Conservation (phyloP, 2,888 invertebrate genomes). For the Scaptomyza parva region DNA sequence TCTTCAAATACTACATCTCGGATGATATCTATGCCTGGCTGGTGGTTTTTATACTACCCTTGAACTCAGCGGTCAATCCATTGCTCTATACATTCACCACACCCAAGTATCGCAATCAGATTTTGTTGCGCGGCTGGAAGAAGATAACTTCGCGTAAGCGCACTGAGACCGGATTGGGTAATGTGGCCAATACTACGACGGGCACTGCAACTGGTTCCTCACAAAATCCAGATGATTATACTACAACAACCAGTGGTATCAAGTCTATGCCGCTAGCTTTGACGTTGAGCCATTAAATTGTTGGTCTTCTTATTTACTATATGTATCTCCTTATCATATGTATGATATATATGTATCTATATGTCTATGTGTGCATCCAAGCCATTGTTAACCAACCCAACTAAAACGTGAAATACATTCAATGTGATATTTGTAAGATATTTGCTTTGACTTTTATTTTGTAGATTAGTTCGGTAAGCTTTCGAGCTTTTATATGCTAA, state of each 20-base stretch:
- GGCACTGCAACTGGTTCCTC: constrained; percentile 82
- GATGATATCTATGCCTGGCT: constrained; percentile 88
- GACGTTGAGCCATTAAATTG: constrained; percentile 51
- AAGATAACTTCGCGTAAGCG: constrained; percentile 83
- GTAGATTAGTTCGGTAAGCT: not conserved
- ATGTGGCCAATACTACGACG: constrained; percentile 79
- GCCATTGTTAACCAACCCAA: constrained; percentile 63
- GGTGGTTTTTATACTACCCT: constrained; percentile 88
- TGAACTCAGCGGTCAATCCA: constrained; percentile 89
- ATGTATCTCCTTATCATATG: constrained; percentile 45
- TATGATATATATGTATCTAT: constrained; percentile 31
- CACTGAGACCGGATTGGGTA: constrained; percentile 80
- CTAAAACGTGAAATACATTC: constrained; percentile 70
- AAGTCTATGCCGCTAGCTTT: constrained; percentile 70
- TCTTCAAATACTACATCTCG: constrained; percentile 86
- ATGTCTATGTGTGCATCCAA: constrained; percentile 58
- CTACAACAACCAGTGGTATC: constrained; percentile 30
- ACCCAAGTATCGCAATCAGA: constrained; percentile 87
- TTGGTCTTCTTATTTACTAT: constrained; percentile 39
- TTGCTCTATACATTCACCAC: constrained; percentile 89
- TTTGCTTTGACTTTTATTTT: constrained; percentile 10
- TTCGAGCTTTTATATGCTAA: not conserved
- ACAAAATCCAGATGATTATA: constrained; percentile 80
- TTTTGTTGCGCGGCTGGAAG: constrained; percentile 84
- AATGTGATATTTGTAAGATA: constrained; percentile 74